A percentile compares a stretch with the other conserved stretches of the same genome.
Conservation (phyloP, 2,797 vertebrate genomes). For the Phataginus tricuspis region DNA sequence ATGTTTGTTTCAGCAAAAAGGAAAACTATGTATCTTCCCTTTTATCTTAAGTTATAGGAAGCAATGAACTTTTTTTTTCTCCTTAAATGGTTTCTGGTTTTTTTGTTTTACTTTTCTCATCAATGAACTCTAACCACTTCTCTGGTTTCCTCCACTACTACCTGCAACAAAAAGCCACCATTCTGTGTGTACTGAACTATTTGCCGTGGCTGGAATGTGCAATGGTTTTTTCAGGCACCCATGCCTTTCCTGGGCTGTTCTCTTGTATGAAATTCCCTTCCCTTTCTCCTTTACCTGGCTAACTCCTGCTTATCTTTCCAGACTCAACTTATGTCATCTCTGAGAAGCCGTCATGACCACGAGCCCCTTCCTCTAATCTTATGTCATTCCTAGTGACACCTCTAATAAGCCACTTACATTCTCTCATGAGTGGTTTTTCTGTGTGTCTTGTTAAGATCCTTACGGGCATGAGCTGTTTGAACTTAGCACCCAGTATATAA, state of each 20-base stretch:
- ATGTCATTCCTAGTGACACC: background rate
- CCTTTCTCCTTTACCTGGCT: background rate
- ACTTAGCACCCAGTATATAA: background rate
- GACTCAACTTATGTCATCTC: background rate
- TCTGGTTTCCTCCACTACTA: background rate
- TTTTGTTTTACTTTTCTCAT: constrained; percentile 28
- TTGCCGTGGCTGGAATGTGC: background rate
- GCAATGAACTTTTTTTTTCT: constrained; percentile 25
- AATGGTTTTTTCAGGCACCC: background rate
- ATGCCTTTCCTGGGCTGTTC: background rate
- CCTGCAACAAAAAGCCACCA: background rate
- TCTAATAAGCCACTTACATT: background rate
- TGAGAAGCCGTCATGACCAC: background rate
- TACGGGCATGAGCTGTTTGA: background rate
- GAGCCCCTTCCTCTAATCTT: background rate
- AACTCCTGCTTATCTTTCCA: constrained; percentile 40
- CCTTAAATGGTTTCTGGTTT: background rate
- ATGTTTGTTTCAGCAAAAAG: constrained; percentile 26
- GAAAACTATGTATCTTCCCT: background rate
- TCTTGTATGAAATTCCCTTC: background rate
- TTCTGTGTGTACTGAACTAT: background rate
- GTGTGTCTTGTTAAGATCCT: constrained; percentile 15
- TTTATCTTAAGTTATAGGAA: constrained; percentile 36
- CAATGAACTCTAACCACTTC: background rate
- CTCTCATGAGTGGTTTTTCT: constrained; percentile 19